Base-by-base conservation (phyloP, 2,113 vertebrate genomes). In the Lasiurus borealis region DNA sequence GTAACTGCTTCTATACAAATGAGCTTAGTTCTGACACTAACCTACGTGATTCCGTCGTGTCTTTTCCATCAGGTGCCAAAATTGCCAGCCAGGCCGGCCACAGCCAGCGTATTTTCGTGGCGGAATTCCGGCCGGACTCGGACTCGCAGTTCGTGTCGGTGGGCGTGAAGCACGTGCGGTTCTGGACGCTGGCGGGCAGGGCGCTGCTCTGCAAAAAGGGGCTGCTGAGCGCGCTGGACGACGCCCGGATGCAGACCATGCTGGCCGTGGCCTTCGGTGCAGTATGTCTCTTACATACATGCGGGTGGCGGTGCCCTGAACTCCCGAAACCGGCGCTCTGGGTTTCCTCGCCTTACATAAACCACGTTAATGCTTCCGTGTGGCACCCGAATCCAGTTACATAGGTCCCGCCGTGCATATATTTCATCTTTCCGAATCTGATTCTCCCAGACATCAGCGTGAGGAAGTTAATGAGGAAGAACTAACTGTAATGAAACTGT, bases 121-220 rank as follows among this genome's bases (percentile, higher is more conserved):
- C 99, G 6, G 99, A 99, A 98, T 99, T 99, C 98, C 98, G 99
- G 10, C 99, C 99, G 0, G 99, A 99, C 97, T 99, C 99, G 1
- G 99, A 99, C 96, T 99, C 99, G 9, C 99, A 99, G 98, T 99
- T 99, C 98, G 99, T 99, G 97, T 99, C 99, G 8, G 99, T 99
- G 97, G 99, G 99, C 82, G 99, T 99, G n/a, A 99, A 99, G 46
- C 99, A 99, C 0, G 99, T 99, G 81, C 99, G 99, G 77, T 99
- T 99, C 98, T 99, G 99, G 99, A 99, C 99, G 0, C 98, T 99
- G 95, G 99, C 99, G 25, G 99, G 99, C 95, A 98, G 98, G 95
- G 99, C 99, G 89, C 98, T 99, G 95, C 99, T 99, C 31, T 99
- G 99, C 98, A 99, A 99, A 96, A 99, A 99, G 97, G 99, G 99